Percentiles rank a stretch among this genome's conserved stretches.
Conservation (phyloP, 1,140 invertebrate species). For the Lepidurus packardi region DNA sequence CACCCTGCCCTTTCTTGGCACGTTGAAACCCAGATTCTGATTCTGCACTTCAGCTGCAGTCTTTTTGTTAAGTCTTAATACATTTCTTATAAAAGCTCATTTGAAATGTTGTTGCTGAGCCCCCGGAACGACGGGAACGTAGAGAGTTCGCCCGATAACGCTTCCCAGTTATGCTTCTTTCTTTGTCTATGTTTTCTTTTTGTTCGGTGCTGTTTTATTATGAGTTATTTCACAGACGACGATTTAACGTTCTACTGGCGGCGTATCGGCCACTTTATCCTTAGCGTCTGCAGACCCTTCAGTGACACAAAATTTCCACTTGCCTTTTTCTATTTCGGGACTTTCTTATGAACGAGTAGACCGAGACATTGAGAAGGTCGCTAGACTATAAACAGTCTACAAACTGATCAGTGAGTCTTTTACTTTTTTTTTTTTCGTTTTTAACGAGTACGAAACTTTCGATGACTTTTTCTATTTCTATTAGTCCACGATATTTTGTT, state of each 20-base stretch:
- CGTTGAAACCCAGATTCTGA: too few relatives aligned
- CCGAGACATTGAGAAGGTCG: neutral
- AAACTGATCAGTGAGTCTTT: neutral
- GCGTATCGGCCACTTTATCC: neutral
- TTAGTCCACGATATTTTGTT: too few relatives aligned
- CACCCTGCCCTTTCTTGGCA: too few relatives aligned
- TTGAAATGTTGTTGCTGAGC: too few relatives aligned
- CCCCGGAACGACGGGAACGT: too few relatives aligned
- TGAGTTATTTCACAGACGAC: constrained; percentile 5
- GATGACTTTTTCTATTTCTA: neutral
- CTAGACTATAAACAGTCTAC: constrained; percentile 13
- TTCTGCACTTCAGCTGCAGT: too few relatives aligned
- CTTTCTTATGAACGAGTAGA: neutral
- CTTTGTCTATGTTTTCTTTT: too few relatives aligned
- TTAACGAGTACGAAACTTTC: neutral
- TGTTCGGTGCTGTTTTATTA: too few relatives aligned
- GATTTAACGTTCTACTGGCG: neutral
- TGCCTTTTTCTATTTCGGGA: constrained; percentile 19
- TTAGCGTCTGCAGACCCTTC: neutral
- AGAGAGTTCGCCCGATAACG: too few relatives aligned
- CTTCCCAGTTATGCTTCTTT: too few relatives aligned
- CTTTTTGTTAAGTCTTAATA: too few relatives aligned
- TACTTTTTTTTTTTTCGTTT: neutral
- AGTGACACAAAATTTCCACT: constrained; percentile 19
- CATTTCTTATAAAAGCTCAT: too few relatives aligned